Conservation (phyloP, 2,113 vertebrate species). For the Patagioenas fasciata region DNA sequence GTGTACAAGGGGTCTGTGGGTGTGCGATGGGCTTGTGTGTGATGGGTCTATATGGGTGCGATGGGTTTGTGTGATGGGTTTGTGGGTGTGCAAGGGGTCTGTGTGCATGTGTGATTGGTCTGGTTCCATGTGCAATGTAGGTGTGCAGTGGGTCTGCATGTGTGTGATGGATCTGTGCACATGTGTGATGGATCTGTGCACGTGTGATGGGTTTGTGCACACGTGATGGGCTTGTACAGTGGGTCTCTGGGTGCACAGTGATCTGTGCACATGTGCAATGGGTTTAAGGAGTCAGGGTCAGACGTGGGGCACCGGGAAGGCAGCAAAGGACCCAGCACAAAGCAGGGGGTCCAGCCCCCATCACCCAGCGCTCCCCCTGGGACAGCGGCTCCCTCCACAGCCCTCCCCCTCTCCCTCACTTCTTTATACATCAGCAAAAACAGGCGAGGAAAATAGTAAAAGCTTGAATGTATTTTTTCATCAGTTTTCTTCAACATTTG, state of each 20-base stretch:
- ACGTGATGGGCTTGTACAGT: neutral
- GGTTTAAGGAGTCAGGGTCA: rapidly evolving
- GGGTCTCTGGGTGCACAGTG: neutral
- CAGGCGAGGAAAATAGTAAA: neutral
- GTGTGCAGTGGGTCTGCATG: neutral
- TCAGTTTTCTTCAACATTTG: conserved; percentile 53
- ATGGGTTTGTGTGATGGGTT: neutral
- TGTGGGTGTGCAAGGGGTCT: too few relatives aligned
- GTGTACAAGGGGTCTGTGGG: rapidly evolving
- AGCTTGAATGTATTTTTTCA: conserved; percentile 45
- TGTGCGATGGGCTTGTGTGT: neutral
- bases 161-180: too few relatives aligned
- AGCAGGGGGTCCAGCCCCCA: neutral
- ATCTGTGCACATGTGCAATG: neutral
- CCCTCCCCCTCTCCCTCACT: neutral
- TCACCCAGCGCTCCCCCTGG: neutral
- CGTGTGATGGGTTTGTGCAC: neutral
- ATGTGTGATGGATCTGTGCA: neutral
- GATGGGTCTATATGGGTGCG: neutral
- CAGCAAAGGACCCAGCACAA: neutral
- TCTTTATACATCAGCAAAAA: conserved; percentile 36
- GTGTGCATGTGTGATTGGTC: neutral
- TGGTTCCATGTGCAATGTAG: neutral
- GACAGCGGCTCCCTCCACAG: neutral
- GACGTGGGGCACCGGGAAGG: rapidly evolving